Conservation (phyloP, 2,113 vertebrate genomes). For the Antennarius striatus region DNA sequence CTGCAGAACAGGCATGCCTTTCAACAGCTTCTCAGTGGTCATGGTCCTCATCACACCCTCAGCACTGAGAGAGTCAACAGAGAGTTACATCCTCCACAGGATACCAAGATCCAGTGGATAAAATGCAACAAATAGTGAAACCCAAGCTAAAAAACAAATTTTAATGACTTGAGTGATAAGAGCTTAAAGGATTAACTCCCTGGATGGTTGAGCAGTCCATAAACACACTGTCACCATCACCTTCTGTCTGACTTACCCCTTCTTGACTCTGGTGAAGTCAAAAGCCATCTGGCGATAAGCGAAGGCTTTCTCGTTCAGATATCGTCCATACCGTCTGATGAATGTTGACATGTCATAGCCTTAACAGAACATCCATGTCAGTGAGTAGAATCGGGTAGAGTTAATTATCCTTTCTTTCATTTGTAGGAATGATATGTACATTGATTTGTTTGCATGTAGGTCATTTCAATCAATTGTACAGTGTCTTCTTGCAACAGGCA, state of each 20-base stretch:
- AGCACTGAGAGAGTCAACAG: conserved; percentile 77
- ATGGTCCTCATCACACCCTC: conserved; percentile 98
- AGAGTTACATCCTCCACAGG: not conserved
- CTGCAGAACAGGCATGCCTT: conserved; percentile 97
- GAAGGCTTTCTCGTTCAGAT: conserved; percentile 98
- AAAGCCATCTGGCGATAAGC: conserved; percentile 99
- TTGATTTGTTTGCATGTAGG: not conserved
- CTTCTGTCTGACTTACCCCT: conserved; percentile 83
- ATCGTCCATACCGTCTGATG: conserved; percentile 96
- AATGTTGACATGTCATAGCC: conserved; percentile 97
- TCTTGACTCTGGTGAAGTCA: conserved; percentile 98
- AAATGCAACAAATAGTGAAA: too few species aligned
- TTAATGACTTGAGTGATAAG: not conserved
- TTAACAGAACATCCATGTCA: conserved; percentile 40
- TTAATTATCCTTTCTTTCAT: not conserved
- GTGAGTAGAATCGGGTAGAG: not conserved
- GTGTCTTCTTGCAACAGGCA: too few species aligned
- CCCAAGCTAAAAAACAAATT: too few species aligned
- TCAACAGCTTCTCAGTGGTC: conserved; percentile 95
- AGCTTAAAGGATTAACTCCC: not conserved
- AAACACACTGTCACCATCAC: not conserved
- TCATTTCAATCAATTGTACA: too few species aligned
- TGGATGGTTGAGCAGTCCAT: not conserved
- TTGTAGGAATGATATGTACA: not conserved
- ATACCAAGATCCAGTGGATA: too few species aligned